Percentiles rank a stretch among this genome's conserved stretches.
Conservation (phyloP, 92 coral and sea anemone genomes). For the Siderastrea siderea region DNA sequence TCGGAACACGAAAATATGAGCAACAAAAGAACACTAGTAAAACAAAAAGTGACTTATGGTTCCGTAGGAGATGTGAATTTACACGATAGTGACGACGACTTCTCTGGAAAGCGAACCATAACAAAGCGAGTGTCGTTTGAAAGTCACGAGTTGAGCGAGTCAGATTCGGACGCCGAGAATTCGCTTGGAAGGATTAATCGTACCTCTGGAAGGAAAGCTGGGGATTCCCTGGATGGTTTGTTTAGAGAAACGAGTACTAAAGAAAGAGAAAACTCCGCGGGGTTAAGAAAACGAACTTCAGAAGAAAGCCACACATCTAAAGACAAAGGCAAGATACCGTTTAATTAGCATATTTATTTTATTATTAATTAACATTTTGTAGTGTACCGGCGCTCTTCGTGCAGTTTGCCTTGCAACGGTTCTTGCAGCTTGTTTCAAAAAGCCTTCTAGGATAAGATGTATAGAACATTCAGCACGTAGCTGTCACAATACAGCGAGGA, state of each 20-base stretch:
- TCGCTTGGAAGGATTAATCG: slow-evolving; percentile 74
- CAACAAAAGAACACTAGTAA: slow-evolving; percentile 72
- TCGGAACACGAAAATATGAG: slow-evolving; percentile 24
- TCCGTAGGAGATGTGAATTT: slow-evolving; percentile 33
- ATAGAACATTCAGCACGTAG: too few relatives aligned
- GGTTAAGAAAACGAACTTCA: slow-evolving; percentile 32
- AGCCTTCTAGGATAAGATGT: too few relatives aligned
- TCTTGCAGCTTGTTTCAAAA: too few relatives aligned
- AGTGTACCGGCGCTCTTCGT: neutral
- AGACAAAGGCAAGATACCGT: slow-evolving; percentile 19
- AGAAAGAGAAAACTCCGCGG: slow-evolving; percentile 5
- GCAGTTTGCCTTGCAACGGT: too few relatives aligned
- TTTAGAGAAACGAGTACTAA: slow-evolving; percentile 46
- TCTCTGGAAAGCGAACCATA: slow-evolving; percentile 15
- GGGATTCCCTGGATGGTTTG: slow-evolving; percentile 59
- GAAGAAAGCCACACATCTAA: slow-evolving; percentile 10
- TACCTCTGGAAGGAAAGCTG: slow-evolving; percentile 27
- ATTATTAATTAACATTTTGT: neutral
- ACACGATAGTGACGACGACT: slow-evolving; percentile 40
- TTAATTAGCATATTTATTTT: neutral
- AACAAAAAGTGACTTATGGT: slow-evolving; percentile 75
- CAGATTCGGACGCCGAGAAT: slow-evolving; percentile 87
- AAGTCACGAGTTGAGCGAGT: slow-evolving; percentile 35
- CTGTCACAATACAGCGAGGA: too few relatives aligned
- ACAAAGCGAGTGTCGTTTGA: slow-evolving; percentile 83